phyloP scores from a whole-genome alignment of 2,113 vertebrate species.

The Callospermophilus lateralis region DNA sequence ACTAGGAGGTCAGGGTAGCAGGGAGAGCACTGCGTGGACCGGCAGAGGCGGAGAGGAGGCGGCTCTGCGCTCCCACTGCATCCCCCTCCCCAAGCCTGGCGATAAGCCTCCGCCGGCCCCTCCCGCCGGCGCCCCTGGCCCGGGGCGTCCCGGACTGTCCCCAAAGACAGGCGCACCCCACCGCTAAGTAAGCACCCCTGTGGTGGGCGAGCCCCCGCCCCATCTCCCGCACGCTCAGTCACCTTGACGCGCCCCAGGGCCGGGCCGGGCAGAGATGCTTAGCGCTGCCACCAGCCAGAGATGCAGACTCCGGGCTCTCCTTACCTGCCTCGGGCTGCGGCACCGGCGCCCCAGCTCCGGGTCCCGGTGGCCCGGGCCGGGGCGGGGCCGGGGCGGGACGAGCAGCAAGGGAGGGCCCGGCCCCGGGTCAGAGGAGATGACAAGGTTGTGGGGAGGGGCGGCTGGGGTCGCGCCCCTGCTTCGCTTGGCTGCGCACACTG shows the following conservation, averaged over 20 bases:
- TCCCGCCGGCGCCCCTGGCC: background rate
- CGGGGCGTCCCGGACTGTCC: background rate
- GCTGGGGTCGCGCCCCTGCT: background rate
- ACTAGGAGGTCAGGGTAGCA: background rate
- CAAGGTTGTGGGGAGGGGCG: background rate
- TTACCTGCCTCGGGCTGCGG: constrained; percentile 72
- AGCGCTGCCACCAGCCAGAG: background rate
- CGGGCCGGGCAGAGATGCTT: constrained; percentile 26
- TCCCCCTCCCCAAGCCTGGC: background rate
- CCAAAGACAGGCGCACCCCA: background rate
- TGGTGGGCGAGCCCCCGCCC: no score
- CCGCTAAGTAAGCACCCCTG: background rate
- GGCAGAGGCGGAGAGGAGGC: background rate
- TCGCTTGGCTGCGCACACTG: background rate
- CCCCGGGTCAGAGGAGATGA: background rate
- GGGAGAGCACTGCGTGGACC: background rate
- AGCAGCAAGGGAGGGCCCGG: background rate
- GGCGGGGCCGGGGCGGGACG: constrained; percentile 62
- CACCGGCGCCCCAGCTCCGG: constrained; percentile 64
- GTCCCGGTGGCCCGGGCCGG: constrained; percentile 68
- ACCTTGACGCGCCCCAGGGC: constrained; percentile 74
- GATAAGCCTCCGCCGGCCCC: background rate
- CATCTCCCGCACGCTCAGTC: constrained; percentile 43
- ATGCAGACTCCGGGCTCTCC: constrained; percentile 1
- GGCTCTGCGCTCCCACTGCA: constrained; percentile 6